These are phyloP conservation scores for Suillia variegata DNA, from an alignment of 2,888 invertebrate genomes.

Conservation along the genomic window DNA sequence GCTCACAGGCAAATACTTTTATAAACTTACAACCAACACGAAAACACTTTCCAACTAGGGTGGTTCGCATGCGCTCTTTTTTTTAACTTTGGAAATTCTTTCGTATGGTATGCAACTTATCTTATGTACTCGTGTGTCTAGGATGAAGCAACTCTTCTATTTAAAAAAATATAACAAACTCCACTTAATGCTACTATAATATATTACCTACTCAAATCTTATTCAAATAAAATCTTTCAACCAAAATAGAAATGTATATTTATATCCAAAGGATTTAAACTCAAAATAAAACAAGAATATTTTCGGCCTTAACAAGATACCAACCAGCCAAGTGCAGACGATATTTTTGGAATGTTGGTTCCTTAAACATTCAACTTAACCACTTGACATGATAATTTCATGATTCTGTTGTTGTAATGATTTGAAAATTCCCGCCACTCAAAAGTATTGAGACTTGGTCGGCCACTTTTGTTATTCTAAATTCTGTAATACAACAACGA, in stretches of 20 bases:
- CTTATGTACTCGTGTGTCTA: too few species aligned
- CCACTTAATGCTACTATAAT: too few species aligned
- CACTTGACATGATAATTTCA: not conserved
- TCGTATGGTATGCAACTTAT: too few species aligned
- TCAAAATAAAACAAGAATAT: not conserved
- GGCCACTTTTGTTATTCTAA: too few species aligned
- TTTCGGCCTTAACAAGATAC: not conserved
- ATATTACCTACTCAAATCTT: too few species aligned
- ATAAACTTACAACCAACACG: not conserved
- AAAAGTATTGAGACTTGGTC: not conserved
- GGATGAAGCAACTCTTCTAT: too few species aligned
- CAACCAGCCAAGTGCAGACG: not conserved
- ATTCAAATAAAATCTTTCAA: too few species aligned
- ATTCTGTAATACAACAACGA: too few species aligned
- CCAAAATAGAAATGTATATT: too few species aligned
- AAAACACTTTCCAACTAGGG: not conserved
- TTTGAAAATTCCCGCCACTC: not conserved
- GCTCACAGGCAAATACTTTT: not conserved
- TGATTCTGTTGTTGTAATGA: not conserved
- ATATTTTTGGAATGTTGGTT: not conserved
- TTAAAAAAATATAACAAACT: too few species aligned
- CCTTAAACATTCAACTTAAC: not conserved
- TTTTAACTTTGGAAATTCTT: too few species aligned
- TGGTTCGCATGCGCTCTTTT: too few species aligned
- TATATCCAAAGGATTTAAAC: not conserved